These are phyloP conservation scores for Silurus lanzhouensis DNA, from an alignment of 2,797 vertebrate genomes.

Conservation along the genomic window DNA sequence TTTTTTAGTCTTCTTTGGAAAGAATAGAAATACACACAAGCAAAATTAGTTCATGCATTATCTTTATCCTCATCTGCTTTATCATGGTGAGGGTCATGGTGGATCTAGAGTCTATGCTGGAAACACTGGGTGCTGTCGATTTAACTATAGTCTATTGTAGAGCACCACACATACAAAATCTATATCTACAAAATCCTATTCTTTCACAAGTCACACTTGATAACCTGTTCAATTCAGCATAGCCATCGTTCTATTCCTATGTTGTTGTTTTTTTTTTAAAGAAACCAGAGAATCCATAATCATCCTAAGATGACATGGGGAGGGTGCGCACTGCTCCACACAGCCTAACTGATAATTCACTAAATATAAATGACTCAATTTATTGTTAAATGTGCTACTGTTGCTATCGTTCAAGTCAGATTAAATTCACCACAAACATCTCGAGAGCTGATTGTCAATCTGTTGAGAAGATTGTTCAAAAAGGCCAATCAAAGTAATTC, in stretches of 20 bases:
- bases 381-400: not conserved
- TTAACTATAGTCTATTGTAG: not conserved
- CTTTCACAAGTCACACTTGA: not conserved
- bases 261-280: not conserved
- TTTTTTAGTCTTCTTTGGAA: too few relatives aligned
- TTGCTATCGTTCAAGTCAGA: not conserved
- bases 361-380: not conserved
- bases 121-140: not conserved
- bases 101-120: not conserved
- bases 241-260: not conserved
- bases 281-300: not conserved
- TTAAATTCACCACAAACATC: not conserved
- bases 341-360: not conserved
- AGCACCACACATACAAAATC: not conserved
- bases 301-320: not conserved
- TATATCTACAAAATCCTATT: too few relatives aligned
- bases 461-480: not conserved
- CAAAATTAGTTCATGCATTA: not conserved
- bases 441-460: not conserved
- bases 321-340: not conserved
- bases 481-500: not conserved
- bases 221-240: not conserved
- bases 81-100: not conserved
- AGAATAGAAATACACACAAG: not conserved
- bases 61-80: not conserved